These are phyloP conservation scores for Germaria angustata DNA, from an alignment of 2,888 invertebrate genomes.

Conservation along the genomic window DNA sequence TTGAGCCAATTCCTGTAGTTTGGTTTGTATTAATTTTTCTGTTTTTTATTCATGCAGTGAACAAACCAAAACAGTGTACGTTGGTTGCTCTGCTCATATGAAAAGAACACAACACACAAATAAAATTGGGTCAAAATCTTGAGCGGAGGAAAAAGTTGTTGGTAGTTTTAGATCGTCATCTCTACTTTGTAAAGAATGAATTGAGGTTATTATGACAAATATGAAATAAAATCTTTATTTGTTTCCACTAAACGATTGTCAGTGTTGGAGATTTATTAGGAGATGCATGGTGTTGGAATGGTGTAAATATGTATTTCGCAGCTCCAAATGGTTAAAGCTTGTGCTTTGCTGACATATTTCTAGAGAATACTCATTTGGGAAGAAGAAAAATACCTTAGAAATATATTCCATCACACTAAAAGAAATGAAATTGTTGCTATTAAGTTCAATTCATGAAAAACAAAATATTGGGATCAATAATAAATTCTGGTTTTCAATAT, in stretches of 20 bases:
- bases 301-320: constrained; percentile 19
- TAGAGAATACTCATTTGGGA: neutral
- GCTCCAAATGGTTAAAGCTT: constrained; percentile 17
- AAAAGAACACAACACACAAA: constrained; percentile 11
- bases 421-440: constrained; percentile 27
- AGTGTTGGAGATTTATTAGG: neutral
- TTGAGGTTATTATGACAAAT: constrained; percentile 61
- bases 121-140: constrained; percentile 57
- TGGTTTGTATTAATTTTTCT: neutral
- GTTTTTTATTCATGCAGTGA: neutral
- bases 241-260: neutral
- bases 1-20: too few relatives aligned
- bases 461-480: neutral
- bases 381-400: neutral
- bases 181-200: constrained; percentile 26
- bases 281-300: neutral
- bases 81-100: neutral
- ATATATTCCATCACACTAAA: neutral
- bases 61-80: neutral
- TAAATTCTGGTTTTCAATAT: constrained; percentile 12
- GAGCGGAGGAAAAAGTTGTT: constrained; percentile 48
- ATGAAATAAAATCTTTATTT: constrained; percentile 25
- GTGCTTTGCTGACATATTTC: constrained; percentile 3
- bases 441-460: neutral
- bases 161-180: constrained; percentile 21